Conservation (phyloP, 2,888 invertebrate species). For the Ophioninae sp. region DNA sequence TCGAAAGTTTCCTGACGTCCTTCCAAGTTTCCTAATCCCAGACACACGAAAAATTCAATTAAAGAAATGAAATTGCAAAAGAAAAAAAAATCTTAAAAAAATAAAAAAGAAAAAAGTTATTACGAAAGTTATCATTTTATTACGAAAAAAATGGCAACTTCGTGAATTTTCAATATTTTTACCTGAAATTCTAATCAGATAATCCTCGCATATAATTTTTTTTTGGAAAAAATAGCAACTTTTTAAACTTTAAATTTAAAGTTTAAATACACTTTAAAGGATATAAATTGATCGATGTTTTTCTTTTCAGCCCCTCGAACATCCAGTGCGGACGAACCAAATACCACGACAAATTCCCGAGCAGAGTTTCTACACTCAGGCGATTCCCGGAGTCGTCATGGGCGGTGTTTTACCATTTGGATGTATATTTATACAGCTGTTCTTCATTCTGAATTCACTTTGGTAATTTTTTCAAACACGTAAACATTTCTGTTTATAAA, state of each 20-base stretch:
- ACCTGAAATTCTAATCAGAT: no score
- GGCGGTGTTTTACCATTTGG: slow-evolving; percentile 99
- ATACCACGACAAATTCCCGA: slow-evolving; percentile 99
- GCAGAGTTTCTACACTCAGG: slow-evolving; percentile 98
- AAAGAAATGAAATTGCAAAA: no score
- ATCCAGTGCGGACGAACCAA: slow-evolving; percentile 99
- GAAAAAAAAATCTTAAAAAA: no score
- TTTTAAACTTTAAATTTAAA: no score
- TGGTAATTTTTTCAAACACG: slow-evolving; percentile 86
- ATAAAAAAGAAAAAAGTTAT: no score
- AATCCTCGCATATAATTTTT: no score
- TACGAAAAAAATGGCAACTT: no score
- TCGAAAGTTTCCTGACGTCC: neutral
- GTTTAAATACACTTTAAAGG: no score
- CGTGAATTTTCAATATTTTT: no score
- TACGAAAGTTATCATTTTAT: no score
- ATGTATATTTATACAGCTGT: slow-evolving; percentile 98
- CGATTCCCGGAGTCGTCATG: slow-evolving; percentile 97
- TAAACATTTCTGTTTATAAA: neutral
- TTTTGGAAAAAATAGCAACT: no score
- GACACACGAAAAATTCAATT: no score
- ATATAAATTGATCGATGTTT: slow-evolving; percentile 13
- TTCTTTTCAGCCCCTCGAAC: slow-evolving; percentile 90
- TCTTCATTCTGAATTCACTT: slow-evolving; percentile 98
- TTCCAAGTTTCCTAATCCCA: neutral